Evolutionary conservation across 1,140 invertebrate species (phyloP), one percentile per base, ranked within the genome.

Genomic region (Chionoecetes opilio): DNA sequence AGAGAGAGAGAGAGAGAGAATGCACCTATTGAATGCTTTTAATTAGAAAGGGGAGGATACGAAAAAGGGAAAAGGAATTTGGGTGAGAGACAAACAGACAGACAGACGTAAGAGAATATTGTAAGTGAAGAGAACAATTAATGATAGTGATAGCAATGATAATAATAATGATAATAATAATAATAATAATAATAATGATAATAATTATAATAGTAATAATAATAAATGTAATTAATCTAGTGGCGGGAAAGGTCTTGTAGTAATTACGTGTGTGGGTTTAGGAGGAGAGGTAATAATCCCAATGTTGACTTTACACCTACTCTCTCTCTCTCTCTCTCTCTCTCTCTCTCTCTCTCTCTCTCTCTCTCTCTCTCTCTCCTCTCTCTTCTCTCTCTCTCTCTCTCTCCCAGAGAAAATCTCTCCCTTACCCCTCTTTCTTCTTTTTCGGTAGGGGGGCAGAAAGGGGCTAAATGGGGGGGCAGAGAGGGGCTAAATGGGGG

Each of bases 341-440:
- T 87, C 85, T 87, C 85, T 86, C 85, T 87, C 85, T 87, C 85
- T 87, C 85, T 87, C 85, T 87, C 85, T 87, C 85, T 87, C 85
- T 87, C 85, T 87, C 85, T 87, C 85, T 87, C 85, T 87, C 53
- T 63, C 53, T 75, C 63, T 75, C 63, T 75, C 63, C n/a, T n/a
- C n/a, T n/a, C n/a, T n/a, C 21, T 32, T 37, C 85, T 35, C 32
- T 38, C 85, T 87, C 85, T 87, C 85, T 75, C 63, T 75, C 63
- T 75, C 63, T 75, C 21, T 75, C 63, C n/a, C 63, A n/a, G 2
- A 53, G 21, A 17, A 53, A 53, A 53, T 14, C 6, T 21, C 63
- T 75, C 21, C 14, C 41, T 46, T 14, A 8, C 41, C 14, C 41
- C 41, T 14, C 41, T 46, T 14, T 46, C 41, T 14, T 46, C 41